These are phyloP conservation scores for Calcarius lapponicus DNA, from an alignment of 2,797 vertebrate species.

Conservation along the genomic window DNA sequence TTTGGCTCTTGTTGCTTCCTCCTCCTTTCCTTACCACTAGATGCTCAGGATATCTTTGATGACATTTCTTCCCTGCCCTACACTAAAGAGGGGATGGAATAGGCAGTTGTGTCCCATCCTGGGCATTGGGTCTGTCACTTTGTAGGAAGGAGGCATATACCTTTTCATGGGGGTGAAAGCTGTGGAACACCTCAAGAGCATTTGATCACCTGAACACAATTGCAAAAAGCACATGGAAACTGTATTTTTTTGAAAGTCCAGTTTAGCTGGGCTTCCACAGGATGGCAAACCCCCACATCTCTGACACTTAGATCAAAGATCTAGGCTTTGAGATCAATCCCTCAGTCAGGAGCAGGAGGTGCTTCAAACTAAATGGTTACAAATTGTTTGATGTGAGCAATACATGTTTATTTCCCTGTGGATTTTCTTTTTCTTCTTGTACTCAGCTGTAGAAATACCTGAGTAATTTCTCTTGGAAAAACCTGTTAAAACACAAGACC, in stretches of 20 bases:
- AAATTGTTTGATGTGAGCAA: neutral
- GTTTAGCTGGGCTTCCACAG: neutral
- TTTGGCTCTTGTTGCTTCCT: neutral
- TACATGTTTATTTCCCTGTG: neutral
- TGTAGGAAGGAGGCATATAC: neutral
- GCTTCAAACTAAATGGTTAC: neutral
- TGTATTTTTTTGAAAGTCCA: neutral
- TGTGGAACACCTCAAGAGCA: neutral
- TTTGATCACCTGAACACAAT: neutral
- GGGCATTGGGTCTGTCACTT: neutral
- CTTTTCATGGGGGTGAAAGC: neutral
- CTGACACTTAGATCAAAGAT: neutral
- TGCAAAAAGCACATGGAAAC: neutral
- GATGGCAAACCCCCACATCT: neutral
- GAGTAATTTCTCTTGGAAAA: neutral
- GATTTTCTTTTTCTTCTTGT: neutral
- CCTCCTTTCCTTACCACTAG: neutral
- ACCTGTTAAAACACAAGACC: neutral
- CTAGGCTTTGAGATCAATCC: neutral
- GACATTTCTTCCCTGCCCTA: neutral
- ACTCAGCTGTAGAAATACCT: neutral
- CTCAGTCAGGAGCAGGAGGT: neutral
- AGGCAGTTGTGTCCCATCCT: neutral
- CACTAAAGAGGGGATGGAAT: neutral
- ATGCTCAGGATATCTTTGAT: neutral